A percentile compares a stretch with the other conserved stretches of the same genome.
phyloP scores from a whole-genome alignment of 2,888 invertebrate genomes.

The Anaspis maculata region DNA sequence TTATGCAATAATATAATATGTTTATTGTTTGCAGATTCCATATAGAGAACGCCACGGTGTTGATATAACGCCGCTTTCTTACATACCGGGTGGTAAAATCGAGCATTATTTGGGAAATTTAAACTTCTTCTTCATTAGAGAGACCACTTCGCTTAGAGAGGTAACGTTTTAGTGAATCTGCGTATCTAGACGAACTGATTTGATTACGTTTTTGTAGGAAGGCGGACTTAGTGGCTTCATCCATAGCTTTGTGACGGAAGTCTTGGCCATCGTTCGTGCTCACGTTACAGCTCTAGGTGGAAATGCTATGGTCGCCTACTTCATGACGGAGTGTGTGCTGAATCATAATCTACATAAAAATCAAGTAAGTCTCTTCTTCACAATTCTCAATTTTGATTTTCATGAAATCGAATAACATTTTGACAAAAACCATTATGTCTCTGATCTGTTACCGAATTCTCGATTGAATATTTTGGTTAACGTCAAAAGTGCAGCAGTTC shows the following conservation, averaged over 20 bases:
- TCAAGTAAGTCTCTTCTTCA: constrained; percentile 74
- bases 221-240: constrained; percentile 93
- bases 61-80: constrained; percentile 74
- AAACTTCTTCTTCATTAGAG: constrained; percentile 91
- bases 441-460: too few relatives aligned
- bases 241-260: constrained; percentile 89
- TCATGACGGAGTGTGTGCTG: constrained; percentile 84
- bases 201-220: constrained; percentile 43
- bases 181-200: constrained; percentile 2
- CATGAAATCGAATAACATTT: too few relatives aligned
- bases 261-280: constrained; percentile 85
- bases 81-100: constrained; percentile 68
- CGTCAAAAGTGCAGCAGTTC: too few relatives aligned
- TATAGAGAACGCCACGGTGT: constrained; percentile 52
- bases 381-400: too few relatives aligned
- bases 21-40: constrained; percentile 39
- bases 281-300: constrained; percentile 91
- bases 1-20: not conserved
- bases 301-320: constrained; percentile 91
- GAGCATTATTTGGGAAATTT: constrained; percentile 82
- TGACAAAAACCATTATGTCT: too few relatives aligned
- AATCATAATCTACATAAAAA: constrained; percentile 93
- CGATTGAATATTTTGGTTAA: too few relatives aligned
- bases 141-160: constrained; percentile 87
- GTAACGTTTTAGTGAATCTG: constrained; percentile 27